phyloP scores from a whole-genome alignment of 2,113 vertebrate genomes.

The Buteo buteo region DNA sequence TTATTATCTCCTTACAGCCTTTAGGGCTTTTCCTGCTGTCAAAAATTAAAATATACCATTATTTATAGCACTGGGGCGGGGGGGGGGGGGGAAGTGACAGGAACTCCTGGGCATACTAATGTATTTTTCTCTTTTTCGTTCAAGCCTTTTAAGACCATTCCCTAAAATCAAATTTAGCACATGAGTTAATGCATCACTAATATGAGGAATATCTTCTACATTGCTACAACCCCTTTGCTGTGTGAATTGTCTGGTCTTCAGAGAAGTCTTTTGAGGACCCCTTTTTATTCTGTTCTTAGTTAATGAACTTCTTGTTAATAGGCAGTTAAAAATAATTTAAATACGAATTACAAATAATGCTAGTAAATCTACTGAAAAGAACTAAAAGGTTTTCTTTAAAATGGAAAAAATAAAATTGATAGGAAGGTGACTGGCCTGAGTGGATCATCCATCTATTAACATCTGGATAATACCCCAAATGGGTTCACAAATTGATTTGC shows the following conservation, averaged over 20 bases:
- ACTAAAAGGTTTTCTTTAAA: neutral
- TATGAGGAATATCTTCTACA: neutral
- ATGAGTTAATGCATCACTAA: neutral
- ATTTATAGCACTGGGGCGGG: neutral
- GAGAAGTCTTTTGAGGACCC: neutral
- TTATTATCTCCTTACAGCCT: neutral
- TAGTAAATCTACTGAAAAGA: neutral
- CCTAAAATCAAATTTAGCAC: neutral
- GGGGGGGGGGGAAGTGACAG: neutral
- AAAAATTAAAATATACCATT: slow-evolving; percentile 14
- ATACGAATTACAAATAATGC: slow-evolving; percentile 43
- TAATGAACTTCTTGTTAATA: slow-evolving; percentile 14
- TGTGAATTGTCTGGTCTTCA: neutral
- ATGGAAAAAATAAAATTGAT: neutral
- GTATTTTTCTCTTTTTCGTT: neutral
- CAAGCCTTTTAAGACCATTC: neutral
- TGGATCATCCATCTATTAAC: slow-evolving; percentile 59
- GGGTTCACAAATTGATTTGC: slow-evolving; percentile 67
- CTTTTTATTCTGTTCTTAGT: neutral
- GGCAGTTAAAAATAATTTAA: slow-evolving; percentile 17
- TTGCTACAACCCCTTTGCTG: neutral
- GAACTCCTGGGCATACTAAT: neutral
- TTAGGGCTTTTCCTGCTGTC: neutral
- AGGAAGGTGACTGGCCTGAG: slow-evolving; percentile 14
- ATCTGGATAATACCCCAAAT: slow-evolving; percentile 61